These are phyloP conservation scores for Cirrhinus molitorella DNA, from an alignment of 2,797 vertebrate species.

Conservation along the genomic window DNA sequence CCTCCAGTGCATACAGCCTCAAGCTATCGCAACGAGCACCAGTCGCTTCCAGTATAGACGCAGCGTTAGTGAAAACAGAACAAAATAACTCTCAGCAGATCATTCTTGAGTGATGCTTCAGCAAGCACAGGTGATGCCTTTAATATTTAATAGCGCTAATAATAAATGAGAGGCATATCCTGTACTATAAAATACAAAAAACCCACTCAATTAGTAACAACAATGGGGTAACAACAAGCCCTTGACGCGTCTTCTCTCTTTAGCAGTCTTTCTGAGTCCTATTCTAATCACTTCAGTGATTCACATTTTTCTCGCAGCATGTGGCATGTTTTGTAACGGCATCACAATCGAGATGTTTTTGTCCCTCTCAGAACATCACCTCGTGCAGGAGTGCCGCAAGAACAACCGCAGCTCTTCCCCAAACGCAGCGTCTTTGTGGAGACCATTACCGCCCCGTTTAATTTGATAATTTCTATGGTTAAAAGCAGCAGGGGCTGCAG, in stretches of 20 bases:
- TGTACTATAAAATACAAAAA: conserved; percentile 16
- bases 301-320: conserved; percentile 50
- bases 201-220: conserved; percentile 9
- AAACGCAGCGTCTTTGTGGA: conserved; percentile 13
- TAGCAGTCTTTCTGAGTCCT: conserved; percentile 23
- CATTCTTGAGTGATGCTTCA: conserved; percentile 1
- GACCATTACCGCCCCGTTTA: conserved; percentile 31
- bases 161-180: conserved; percentile 22
- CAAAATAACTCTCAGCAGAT: conserved; percentile 16
- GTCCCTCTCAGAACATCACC: conserved; percentile 44
- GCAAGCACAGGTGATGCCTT: conserved; percentile 16
- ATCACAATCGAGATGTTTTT: conserved; percentile 50
- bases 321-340: conserved; percentile 47
- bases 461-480: conserved; percentile 49
- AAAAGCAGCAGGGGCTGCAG: conserved; percentile 49
- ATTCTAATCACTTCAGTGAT: conserved; percentile 48
- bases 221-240: conserved; percentile 43
- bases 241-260: conserved; percentile 37
- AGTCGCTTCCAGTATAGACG: neutral
- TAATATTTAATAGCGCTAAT: conserved; percentile 34
- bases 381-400: conserved; percentile 22
- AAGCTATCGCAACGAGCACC: neutral
- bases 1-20: neutral
- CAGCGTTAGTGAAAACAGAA: neutral
- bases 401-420: conserved; percentile 43